Base-by-base conservation (phyloP, 2,113 vertebrate species). In the Elephas maximus region DNA sequence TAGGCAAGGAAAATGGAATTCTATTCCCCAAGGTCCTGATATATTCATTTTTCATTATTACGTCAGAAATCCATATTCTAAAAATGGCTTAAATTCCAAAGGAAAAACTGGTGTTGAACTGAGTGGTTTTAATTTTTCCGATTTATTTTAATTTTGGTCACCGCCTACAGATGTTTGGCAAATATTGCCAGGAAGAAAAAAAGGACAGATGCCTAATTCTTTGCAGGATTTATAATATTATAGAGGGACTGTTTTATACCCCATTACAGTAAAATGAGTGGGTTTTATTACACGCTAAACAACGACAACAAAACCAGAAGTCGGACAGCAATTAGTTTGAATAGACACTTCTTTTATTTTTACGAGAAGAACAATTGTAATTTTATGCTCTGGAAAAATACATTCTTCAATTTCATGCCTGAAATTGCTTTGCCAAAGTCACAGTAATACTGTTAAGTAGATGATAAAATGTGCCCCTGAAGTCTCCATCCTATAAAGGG, bases 341-440 rank as follows among this genome's bases (percentile, higher is more conserved):
- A 98, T 95, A 98, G 98, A 98, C 97, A 98, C 98, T 98, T 98
- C 98, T 97, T 98, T 98, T 98, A 98, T 98, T 95, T 98, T 98
- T 97, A 97, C 97, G 97, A 98, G 97, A 97, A 98, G 97, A 98
- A 97, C 97, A 98, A 98, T 97, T 98, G 93, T 95, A 97, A 98
- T 98, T 98, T 98, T 98, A 98, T 98, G 95, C 98, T 98, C 93
- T 91, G 96, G 98, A 97, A 98, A 98, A 98, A 95, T 94, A 96
- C 96, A 98, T 97, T 98, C 97, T 97, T 98, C 98, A 95, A 97
- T 98, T 98, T 98, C 98, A 98, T 96, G 96, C 98, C 95, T 95
- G 97, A 97, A 90, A 91, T 33, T 80, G 93, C 93, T 91, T 82
- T 98, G 97, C 98, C 98, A 98, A 98, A 98, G 97, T 97, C 88